phyloP scores from a whole-genome alignment of 2,797 vertebrate genomes.

The Channallabes apus region DNA sequence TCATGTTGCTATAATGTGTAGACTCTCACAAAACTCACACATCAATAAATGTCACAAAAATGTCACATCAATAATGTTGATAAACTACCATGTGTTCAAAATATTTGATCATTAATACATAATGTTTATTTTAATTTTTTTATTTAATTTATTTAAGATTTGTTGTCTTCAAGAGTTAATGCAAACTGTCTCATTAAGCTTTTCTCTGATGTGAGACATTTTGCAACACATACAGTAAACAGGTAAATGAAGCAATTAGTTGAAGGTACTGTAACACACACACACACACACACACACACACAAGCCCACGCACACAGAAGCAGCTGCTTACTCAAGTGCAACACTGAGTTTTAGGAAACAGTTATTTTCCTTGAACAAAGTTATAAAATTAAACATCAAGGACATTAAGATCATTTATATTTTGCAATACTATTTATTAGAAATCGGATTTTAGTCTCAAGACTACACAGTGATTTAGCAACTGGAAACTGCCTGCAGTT shows the following conservation, averaged over 20 bases:
- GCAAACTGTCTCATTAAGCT: background rate
- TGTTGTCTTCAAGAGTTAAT: background rate
- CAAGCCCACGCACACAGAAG: background rate
- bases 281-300: background rate
- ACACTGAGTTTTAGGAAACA: background rate
- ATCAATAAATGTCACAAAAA: background rate
- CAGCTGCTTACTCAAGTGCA: background rate
- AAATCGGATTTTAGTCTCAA: background rate
- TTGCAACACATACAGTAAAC: background rate
- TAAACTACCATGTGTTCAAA: background rate
- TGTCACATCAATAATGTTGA: background rate
- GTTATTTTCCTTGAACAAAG: background rate
- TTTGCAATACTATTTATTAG: background rate
- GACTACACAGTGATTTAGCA: background rate
- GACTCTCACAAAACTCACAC: background rate
- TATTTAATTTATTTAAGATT: too few relatives aligned
- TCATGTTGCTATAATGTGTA: background rate
- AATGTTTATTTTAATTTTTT: background rate
- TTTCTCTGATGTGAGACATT: background rate
- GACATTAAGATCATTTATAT: background rate
- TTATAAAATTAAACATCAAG: background rate
- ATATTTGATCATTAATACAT: background rate
- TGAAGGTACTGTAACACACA: too few relatives aligned
- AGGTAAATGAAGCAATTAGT: background rate
- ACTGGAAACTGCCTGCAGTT: background rate